Conservation (phyloP, 2,888 invertebrate species). For the Epinotia demarniana region DNA sequence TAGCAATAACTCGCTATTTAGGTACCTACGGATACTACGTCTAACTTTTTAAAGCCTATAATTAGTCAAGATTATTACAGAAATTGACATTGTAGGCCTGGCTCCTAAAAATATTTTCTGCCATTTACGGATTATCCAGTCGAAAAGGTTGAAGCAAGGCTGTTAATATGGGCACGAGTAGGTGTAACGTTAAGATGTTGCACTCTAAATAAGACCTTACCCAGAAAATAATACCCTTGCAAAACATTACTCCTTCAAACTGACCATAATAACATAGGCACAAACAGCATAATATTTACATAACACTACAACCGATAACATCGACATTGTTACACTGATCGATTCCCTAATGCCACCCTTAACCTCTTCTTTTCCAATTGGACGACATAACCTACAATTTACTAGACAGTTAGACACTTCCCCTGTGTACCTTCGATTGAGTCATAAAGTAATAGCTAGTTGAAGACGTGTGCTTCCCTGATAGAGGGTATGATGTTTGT, state of each 20-base stretch:
- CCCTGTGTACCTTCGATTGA: slow-evolving; percentile 73
- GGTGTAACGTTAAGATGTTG: too few relatives aligned
- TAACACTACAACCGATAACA: slow-evolving; percentile 2
- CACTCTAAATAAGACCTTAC: neutral
- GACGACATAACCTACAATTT: slow-evolving; percentile 73
- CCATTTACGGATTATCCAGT: neutral
- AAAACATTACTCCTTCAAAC: neutral
- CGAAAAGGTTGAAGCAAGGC: too few relatives aligned
- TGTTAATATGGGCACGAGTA: too few relatives aligned
- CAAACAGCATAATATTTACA: slow-evolving; percentile 3
- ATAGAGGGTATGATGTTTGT: slow-evolving; percentile 68
- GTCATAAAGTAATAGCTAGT: slow-evolving; percentile 74
- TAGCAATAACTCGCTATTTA: too few relatives aligned
- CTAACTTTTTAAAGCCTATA: neutral
- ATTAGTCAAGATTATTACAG: neutral
- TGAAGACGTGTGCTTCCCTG: slow-evolving; percentile 71
- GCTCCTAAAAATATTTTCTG: neutral
- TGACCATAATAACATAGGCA: neutral
- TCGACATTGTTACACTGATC: slow-evolving; percentile 19
- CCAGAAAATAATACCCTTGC: neutral
- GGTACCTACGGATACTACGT: too few relatives aligned
- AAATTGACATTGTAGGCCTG: neutral
- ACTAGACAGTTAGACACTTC: slow-evolving; percentile 68
- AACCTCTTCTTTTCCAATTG: slow-evolving; percentile 47
- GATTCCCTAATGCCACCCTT: slow-evolving; percentile 18